Evolutionary conservation across 2,888 invertebrate genomes (phyloP), one percentile per base, ranked within the genome.

Genomic region (Athrips mouffetella): DNA sequence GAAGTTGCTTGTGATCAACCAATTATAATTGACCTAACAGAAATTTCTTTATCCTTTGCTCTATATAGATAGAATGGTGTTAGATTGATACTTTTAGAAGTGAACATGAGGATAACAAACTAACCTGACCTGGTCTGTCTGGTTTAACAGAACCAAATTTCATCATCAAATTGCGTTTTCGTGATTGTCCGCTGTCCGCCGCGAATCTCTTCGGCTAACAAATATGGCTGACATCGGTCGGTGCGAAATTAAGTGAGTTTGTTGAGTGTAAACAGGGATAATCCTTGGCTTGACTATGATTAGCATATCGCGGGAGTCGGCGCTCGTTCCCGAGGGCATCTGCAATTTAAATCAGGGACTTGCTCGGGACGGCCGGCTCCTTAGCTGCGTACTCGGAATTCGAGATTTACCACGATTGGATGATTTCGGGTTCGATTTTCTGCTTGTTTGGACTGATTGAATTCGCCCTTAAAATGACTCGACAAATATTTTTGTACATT

Each of bases 191-290:
- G 3, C 7, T 11, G 33, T 10, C 33, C 33, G 15, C 33, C 5
- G 16, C 33, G 37, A 37, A 20, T 27, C n/a, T 44, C 44, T 44
- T 11, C 44, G 30, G 45, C 23, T 45, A 45, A 25, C 45, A 45
- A 45, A 45, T 45, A 45, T 45, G 45, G 45, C 45, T 35, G 45
- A 45, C 45, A 45, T 45, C 80, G 80, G 80, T 82, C 78, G 76
- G 77, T 70, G 73, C 72, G 73, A 88, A 87, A 86, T 88, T 86
- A 88, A 88, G 86, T 85, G 82, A 86, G 85, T 88, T 88, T 86
- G 87, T 86, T 85, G 85, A 85, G 86, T 86, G 87, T 88, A 87
- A 87, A 88, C 86, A 86, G 85, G 86, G 85, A 87, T 88, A 86
- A 88, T 88, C 86, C 87, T 82, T 82, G 73, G 85, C 86, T 87